Evolutionary conservation across 1,140 invertebrate species (phyloP), one percentile per base, ranked within the genome.

Genomic region (Nephila pilipes): DNA sequence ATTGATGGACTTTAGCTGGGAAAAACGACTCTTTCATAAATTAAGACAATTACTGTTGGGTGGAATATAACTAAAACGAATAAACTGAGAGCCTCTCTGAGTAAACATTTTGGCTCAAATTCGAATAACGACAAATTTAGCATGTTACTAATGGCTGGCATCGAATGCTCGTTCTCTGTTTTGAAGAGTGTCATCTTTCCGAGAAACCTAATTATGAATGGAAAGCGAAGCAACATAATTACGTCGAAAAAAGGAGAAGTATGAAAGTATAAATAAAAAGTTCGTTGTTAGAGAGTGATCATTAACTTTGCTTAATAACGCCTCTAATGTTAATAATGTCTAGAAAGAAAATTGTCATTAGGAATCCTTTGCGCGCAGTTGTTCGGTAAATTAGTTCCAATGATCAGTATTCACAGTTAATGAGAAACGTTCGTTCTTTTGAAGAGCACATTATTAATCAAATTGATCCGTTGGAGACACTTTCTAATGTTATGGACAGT

Each of bases 251-350:
- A 87, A 75, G 75, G 25, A 75, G 75, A 16, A 69, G 46, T 14
- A 12, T 25, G 14, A n/a, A 75, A 88, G n/a, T 2, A 88, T 10
- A 20, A 75, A 75, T 46, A 75, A 75, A 88, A 75, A 55, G 25
- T 16, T 20, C 1, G 60, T 87, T 87, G 57, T 63, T 87, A 63
- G 58, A 14, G 38, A 10, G 22, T 32, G 63, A 88, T 88, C 87
- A 88, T 88, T 88, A 88, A 88, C 87, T 88, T 88, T 75, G 38
- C 65, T 88, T 88, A 88, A 88, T 88, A 88, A 69, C 87, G 36
- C 38, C 54, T 32, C 83, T 85, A 85, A 60, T 29, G 60, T 88
- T 88, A 88, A 88, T 88, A 88, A 88, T 75, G 87, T 88, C 38
- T 14, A n/a, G 58, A 88, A 88, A 75, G 38, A 75, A 88, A 88